These are phyloP conservation scores for Triplophysa rosa DNA, from an alignment of 2,113 vertebrate species.

Conservation along the genomic window DNA sequence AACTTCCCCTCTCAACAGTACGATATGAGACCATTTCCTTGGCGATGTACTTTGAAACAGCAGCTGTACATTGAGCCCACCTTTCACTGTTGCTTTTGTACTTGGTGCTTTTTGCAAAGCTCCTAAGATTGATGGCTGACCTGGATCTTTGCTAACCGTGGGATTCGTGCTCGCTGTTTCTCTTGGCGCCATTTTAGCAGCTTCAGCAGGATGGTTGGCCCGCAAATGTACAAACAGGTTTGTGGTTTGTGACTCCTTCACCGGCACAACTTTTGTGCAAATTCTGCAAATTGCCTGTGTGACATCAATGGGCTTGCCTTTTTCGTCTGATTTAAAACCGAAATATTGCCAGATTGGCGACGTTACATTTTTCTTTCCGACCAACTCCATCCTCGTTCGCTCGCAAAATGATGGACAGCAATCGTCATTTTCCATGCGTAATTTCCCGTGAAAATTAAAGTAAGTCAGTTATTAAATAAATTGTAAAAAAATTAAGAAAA, in stretches of 20 bases:
- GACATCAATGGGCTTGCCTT: neutral
- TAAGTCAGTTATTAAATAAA: neutral
- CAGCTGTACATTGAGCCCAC: neutral
- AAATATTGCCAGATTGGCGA: neutral
- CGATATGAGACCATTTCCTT: neutral
- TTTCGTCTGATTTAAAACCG: neutral
- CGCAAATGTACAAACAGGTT: no score
- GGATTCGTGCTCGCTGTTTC: neutral
- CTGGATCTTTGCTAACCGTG: neutral
- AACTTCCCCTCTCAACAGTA: neutral
- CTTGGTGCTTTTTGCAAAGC: constrained; percentile 2
- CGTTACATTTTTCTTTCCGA: neutral
- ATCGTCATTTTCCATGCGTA: neutral
- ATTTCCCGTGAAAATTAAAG: neutral
- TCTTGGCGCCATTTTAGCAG: neutral
- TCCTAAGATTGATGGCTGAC: neutral
- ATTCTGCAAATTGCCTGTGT: neutral
- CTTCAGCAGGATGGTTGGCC: neutral
- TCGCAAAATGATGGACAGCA: neutral
- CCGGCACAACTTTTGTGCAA: neutral
- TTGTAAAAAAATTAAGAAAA: neutral
- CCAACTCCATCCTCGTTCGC: neutral
- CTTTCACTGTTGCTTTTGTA: neutral
- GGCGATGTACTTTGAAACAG: neutral
- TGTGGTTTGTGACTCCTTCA: neutral